phyloP scores from a whole-genome alignment of 2,888 invertebrate genomes.

The Lasioglossum figueresi region DNA sequence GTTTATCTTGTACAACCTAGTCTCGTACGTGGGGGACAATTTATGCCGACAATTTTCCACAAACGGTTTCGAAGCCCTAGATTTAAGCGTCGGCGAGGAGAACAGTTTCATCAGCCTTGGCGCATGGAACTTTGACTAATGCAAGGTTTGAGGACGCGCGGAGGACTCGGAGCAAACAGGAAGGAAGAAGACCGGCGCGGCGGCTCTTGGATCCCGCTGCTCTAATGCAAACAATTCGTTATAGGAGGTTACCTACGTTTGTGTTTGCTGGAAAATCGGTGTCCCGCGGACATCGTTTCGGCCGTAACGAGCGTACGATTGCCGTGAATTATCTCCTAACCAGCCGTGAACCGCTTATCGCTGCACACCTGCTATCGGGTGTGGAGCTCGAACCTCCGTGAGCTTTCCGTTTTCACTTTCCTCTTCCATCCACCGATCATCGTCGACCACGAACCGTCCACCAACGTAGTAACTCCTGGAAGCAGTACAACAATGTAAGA shows the following conservation, averaged over 20 bases:
- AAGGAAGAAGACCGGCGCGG: conserved; percentile 20
- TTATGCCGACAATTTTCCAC: no score
- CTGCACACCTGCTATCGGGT: background rate
- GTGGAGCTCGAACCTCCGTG: background rate
- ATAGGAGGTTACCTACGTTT: conserved; percentile 12
- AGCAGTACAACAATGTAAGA: no score
- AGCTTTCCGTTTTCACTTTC: background rate
- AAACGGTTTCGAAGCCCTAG: background rate
- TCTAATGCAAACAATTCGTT: conserved; percentile 47
- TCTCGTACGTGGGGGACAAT: no score
- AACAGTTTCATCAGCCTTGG: background rate
- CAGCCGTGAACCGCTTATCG: conserved; percentile 30
- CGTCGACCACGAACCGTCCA: background rate
- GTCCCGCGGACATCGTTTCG: conserved; percentile 22
- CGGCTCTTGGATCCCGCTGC: conserved; percentile 13
- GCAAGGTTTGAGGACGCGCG: conserved; percentile 19
- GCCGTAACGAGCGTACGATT: conserved; percentile 28
- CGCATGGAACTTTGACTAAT: background rate
- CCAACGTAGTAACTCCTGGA: background rate
- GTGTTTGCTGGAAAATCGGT: conserved; percentile 40
- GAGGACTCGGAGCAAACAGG: conserved; percentile 25
- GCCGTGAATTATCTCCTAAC: conserved; percentile 13
- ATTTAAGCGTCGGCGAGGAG: background rate
- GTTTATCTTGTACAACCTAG: no score
- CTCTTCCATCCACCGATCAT: background rate